Base-by-base conservation (phyloP, 2,797 vertebrate species). In the Siniperca scherzeri region DNA sequence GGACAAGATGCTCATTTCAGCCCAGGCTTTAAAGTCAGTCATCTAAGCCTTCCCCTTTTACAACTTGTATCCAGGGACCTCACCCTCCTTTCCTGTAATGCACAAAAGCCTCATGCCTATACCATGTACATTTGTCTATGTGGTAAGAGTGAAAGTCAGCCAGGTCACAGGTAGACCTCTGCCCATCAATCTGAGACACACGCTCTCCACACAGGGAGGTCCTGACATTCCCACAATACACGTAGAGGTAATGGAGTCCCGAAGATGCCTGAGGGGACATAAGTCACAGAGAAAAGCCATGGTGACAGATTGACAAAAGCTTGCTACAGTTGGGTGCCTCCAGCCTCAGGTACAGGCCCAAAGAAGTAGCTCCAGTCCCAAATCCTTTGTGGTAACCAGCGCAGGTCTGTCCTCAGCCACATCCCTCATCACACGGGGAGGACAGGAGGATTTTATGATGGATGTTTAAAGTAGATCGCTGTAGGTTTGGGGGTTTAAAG, bases 141-240 rank as follows among this genome's bases (percentile, higher is more conserved):
- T 82, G 73, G 62, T 81, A 42, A 81, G 75, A 91, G 85, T 86
- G 86, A 91, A 94, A 91, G 91, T 92, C 90, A 89, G 78, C 65
- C 78, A 75, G 90, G 93, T 93, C 89, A 93, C 60, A 38, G 82
- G 90, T 68, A 82, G 76, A 91, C 90, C 92, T 86, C 87, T 70
- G 72, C 85, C 90, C 85, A 94, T 93, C 92, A 93, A 91, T 94
- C 87, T 91, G 85, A 92, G 79, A 81, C 78, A 60, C 81, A 77
- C 30, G 22, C 61, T 70, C 59, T 84, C 67, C 79, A 66, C 78
- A 66, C 56, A 56, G 79, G 74, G 86, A 88, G 86, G 86, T 88
- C 86, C 85, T 87, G 91, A 91, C 88, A 89, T 91, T 87, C 90
- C 89, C 84, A 90, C 88, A 86, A 86, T 91, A 85, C 86, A 88